Evolutionary conservation across 2,797 vertebrate genomes (phyloP).

Genomic region (Steatocranus sp.): DNA sequence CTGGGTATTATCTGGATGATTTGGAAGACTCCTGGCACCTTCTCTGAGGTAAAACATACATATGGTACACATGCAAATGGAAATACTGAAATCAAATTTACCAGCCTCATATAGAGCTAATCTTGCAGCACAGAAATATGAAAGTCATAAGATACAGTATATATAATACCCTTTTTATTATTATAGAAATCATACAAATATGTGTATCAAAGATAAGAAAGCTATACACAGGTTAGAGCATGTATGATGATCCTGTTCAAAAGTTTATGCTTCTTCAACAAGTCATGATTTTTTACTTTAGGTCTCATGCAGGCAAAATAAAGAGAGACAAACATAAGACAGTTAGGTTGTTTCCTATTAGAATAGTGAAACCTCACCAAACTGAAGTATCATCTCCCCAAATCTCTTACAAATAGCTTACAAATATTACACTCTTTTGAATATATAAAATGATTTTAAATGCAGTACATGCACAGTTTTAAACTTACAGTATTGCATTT

Average conservation of each 20-base stretch:
- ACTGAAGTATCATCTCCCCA: not conserved
- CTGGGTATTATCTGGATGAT: constrained; percentile 86
- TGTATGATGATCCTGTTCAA: not conserved
- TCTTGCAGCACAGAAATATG: not conserved
- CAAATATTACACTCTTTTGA: not conserved
- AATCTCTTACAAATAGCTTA: not conserved
- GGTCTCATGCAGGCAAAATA: not conserved
- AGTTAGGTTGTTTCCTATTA: not conserved
- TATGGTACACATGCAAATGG: not conserved
- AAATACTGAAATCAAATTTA: not conserved
- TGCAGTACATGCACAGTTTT: not conserved
- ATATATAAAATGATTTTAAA: not conserved
- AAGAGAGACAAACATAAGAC: not conserved
- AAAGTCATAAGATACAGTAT: not conserved
- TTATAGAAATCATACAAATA: not conserved
- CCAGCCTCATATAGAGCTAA: not conserved
- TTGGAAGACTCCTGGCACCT: constrained; percentile 90
- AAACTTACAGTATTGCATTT: not conserved
- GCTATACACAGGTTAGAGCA: not conserved
- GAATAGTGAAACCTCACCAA: not conserved
- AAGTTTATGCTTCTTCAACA: not conserved
- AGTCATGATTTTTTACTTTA: not conserved
- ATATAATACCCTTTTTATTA: not conserved
- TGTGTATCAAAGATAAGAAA: not conserved
- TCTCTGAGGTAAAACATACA: constrained; percentile 81